Evolutionary conservation across 2,888 invertebrate species (phyloP), one percentile per base, ranked within the genome.

Genomic region (Hybos culiciformis): DNA sequence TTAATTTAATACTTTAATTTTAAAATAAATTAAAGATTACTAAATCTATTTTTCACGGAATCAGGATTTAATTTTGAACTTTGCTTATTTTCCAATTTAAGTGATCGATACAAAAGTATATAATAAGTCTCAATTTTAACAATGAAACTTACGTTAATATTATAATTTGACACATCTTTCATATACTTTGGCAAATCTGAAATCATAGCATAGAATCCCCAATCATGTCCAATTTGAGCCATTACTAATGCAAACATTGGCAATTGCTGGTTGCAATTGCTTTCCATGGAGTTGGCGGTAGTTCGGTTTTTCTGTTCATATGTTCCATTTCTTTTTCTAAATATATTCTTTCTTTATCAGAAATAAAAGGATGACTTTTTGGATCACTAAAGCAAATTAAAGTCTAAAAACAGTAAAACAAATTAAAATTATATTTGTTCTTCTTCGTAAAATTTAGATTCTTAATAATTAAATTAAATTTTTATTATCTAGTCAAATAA

Each of bases 181-280:
- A 77, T 75, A 54, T 77, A 78, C 52, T 73, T 74, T 11, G 78
- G 78, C 43, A 78, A 61, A 58, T 78, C 77, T 1, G 75, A 75
- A 3, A 77, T 72, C 71, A 78, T 74, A 3, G 75, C 76, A 53
- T 72, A 78, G 58, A 77, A 74, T 33, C 77, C 76, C 75, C 76
- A 78, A 57, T 76, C 76, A 59, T 77, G 77, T 9, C 74, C 75
- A 41, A 74, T 68, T 69, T 83, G 82, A 48, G 83, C 83, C 38
- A 73, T 74, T 11, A 84, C 75, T n/a, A 85, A 59, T 0, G 83
- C 83, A 74, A 82, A 78, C 43, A 85, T 66, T 0, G 83, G 81
- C 3, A 74, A 68, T n/a, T n/a, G 1, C 78, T 83, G 43, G 70
- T 78, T 14, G 81, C 63, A 40, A 86, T 80, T 0, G 71, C 70